Evolutionary conservation across 2,113 vertebrate genomes (phyloP).

Genomic region (Mormyrus lacerda): DNA sequence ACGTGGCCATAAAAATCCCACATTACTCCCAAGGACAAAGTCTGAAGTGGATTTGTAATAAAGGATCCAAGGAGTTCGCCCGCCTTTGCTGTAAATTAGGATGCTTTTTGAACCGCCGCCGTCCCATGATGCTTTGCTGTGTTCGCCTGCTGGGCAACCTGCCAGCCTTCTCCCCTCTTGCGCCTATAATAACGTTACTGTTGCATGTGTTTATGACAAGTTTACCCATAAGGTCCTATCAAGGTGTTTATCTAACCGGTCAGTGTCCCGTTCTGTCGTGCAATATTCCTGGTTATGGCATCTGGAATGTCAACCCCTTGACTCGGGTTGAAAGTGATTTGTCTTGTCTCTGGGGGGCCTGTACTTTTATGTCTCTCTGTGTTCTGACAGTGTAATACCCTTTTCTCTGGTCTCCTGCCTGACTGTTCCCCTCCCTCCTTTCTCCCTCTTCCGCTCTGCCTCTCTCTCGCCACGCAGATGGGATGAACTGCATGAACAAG

Average conservation of each 20-base stretch:
- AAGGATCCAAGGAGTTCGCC: background rate
- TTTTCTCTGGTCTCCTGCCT: background rate
- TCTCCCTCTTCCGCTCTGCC: conserved; percentile 25
- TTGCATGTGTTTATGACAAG: background rate
- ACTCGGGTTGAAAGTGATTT: background rate
- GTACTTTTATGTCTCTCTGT: background rate
- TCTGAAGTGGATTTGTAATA: conserved; percentile 20
- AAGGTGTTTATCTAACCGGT: background rate
- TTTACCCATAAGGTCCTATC: background rate
- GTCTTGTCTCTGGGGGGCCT: background rate
- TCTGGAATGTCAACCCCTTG: background rate
- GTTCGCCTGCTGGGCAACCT: background rate
- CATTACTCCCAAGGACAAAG: conserved; percentile 21
- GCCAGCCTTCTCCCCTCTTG: background rate
- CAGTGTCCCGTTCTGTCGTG: background rate
- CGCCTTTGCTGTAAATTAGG: conserved; percentile 22
- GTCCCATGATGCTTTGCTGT: conserved; percentile 3
- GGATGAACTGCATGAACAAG: conserved; percentile 99
- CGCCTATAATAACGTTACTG: background rate
- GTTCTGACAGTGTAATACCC: background rate
- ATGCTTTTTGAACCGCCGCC: conserved; percentile 5
- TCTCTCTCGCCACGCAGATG: conserved; percentile 66
- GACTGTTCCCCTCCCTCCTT: conserved; percentile 24
- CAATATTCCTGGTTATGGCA: background rate
- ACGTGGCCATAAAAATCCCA: conserved; percentile 28